Percentiles rank a stretch among this genome's conserved stretches.
phyloP scores from a whole-genome alignment of 1,140 invertebrate genomes.

The Atta cephalotes region DNA sequence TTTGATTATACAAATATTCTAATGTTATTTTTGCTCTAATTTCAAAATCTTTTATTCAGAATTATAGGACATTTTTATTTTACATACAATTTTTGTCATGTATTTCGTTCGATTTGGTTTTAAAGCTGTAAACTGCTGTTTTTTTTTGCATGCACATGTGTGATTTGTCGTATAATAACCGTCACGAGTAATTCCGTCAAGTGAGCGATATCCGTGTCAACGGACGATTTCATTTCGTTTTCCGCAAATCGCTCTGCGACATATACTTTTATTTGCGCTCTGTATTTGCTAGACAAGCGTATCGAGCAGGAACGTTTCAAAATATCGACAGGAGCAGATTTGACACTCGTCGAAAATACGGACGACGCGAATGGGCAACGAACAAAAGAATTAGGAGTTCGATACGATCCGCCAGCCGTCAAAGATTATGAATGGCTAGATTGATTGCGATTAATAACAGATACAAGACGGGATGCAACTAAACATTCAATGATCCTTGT shows the following conservation, averaged over 20 bases:
- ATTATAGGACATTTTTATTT: background rate
- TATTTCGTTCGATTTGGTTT: background rate
- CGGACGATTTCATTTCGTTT: slow-evolving; percentile 13
- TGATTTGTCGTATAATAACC: background rate
- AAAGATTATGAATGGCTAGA: slow-evolving; percentile 34
- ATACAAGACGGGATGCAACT: background rate
- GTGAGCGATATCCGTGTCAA: slow-evolving; percentile 3
- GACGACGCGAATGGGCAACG: slow-evolving; percentile 1
- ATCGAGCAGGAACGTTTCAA: background rate
- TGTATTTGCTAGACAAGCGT: background rate
- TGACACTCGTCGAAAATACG: slow-evolving; percentile 29
- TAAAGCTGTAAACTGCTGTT: background rate
- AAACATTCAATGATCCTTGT: background rate
- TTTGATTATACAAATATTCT: background rate
- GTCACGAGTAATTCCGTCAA: slow-evolving; percentile 36
- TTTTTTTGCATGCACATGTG: background rate
- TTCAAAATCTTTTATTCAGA: background rate
- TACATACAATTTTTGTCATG: background rate
- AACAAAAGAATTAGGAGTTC: slow-evolving; percentile 40
- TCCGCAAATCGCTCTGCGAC: background rate
- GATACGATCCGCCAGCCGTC: slow-evolving; percentile 25
- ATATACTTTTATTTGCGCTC: slow-evolving; percentile 29
- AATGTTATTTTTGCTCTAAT: background rate
- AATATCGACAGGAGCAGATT: slow-evolving; percentile 40
- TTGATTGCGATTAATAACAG: slow-evolving; percentile 27